A percentile compares a stretch with the other conserved stretches of the same genome.
phyloP scores from a whole-genome alignment of 2,888 invertebrate species.

The Campopleginae sp. region DNA sequence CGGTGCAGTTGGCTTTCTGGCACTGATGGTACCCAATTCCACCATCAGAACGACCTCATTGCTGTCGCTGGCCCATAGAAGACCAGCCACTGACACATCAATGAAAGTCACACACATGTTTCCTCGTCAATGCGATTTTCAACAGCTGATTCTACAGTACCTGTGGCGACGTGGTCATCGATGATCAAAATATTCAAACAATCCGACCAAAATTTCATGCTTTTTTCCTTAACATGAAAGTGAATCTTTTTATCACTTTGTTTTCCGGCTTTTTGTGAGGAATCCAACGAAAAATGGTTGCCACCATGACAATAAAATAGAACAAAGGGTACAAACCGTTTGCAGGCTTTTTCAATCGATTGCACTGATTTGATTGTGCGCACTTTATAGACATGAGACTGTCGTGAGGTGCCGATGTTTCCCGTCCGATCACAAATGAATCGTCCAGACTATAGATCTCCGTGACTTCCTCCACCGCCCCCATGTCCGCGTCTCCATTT shows the following conservation, averaged over 20 bases:
- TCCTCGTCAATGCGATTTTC: background rate
- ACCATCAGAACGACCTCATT: constrained; percentile 18
- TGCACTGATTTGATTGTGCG: constrained; percentile 11
- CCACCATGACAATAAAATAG: background rate
- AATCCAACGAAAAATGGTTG: background rate
- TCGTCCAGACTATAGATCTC: constrained; percentile 73
- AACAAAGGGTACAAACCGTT: background rate
- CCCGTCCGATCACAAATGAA: constrained; percentile 81
- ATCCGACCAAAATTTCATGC: too few relatives aligned
- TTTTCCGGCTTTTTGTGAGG: background rate
- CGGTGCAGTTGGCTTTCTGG: background rate
- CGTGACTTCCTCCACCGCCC: constrained; percentile 50
- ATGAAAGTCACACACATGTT: constrained; percentile 37
- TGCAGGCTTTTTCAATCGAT: constrained; percentile 20
- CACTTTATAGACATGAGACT: constrained; percentile 48
- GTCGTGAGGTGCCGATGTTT: constrained; percentile 78
- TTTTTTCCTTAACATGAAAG: background rate
- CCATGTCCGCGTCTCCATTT: constrained; percentile 60
- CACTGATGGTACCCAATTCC: constrained; percentile 33
- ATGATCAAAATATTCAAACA: background rate
- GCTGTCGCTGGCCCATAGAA: constrained; percentile 30
- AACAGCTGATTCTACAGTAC: background rate
- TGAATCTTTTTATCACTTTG: constrained; percentile 8
- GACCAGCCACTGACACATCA: constrained; percentile 24
- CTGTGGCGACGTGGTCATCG: background rate